phyloP scores from a whole-genome alignment of 2,113 vertebrate genomes.

The Hippocampus zosterae region DNA sequence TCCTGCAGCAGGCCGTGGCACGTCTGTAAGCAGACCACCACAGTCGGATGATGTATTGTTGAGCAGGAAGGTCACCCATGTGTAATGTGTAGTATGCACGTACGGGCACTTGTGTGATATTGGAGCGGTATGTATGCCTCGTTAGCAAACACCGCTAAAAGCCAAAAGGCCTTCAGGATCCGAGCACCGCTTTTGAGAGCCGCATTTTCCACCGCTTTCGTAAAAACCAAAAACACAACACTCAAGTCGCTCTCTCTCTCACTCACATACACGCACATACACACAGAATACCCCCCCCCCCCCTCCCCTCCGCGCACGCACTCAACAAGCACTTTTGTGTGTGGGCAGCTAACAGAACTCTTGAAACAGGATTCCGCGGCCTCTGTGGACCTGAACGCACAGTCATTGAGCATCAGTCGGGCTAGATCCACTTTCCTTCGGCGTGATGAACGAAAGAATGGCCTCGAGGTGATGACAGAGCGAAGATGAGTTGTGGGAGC shows the following conservation, averaged over 20 bases:
- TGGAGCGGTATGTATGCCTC: constrained; percentile 68
- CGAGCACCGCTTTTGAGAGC: constrained; percentile 63
- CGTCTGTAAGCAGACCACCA: too few species aligned
- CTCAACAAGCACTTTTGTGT: constrained; percentile 68
- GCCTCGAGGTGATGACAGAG: constrained; percentile 55
- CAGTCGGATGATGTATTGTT: too few species aligned
- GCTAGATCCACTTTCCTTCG: constrained; percentile 53
- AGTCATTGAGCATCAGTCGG: constrained; percentile 58
- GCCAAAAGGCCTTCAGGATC: constrained; percentile 61
- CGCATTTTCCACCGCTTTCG: constrained; percentile 58
- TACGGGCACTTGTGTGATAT: constrained; percentile 38
- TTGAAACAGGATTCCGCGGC: constrained; percentile 61
- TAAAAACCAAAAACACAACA: constrained; percentile 59
- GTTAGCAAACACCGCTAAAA: constrained; percentile 63
- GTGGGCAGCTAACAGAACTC: constrained; percentile 67
- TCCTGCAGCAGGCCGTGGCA: too few species aligned
- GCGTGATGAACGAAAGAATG: constrained; percentile 55
- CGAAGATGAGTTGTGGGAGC: constrained; percentile 33
- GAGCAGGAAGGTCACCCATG: too few species aligned
- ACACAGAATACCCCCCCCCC: constrained; percentile 45
- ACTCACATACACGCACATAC: constrained; percentile 29
- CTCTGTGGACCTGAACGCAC: constrained; percentile 56
- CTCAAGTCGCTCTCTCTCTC: constrained; percentile 19
- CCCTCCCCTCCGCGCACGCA: constrained; percentile 55
- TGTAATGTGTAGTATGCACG: constrained; percentile 6